Evolutionary conservation across 2,888 invertebrate species (phyloP), one percentile per base, ranked within the genome.

Genomic region (Alcis repandata): DNA sequence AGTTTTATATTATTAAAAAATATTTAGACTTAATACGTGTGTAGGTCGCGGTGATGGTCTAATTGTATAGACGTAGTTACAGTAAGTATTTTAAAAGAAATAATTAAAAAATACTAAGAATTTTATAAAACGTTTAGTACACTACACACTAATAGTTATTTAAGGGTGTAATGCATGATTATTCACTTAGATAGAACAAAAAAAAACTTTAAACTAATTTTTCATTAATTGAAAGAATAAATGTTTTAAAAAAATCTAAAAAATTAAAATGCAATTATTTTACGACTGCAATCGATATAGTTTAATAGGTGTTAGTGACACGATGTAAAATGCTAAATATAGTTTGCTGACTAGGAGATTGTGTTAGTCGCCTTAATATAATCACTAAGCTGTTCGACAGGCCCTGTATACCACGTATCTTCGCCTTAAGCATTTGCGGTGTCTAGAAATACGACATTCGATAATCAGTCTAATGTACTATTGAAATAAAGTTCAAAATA

Each of bases 1-100:
- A 80, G 77, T 77, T 82, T 86, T 72, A 79, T 85, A 76, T 79
- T 83, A 81, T 79, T 85, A 83, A 89, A 46, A 87, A 79, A 85
- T 86, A 83, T 77, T 67, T 72, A 69, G 68, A 45, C 48, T 71
- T 76, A 68, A 67, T 81, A 79, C 78, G 80, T 84, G 84, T 83
- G 76, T 88, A 85, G 83, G 80, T 78, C 82, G 87, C 84, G 91
- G 91, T 92, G 90, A 84, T 79, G 91, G 90, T 88, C 77, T 82
- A 86, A 82, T 79, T 84, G 82, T 84, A 78, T 89, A 90, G 85
- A 71, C 77, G 76, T 91, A 90, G 87, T 80, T 85, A 83, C 80
- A 79, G 84, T 80, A 36, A 11, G 11, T 36, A 83, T 86, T 82
- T 82, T 85, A 83, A 86, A 85, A 76, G 75, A 84, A 80, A 73